These are phyloP conservation scores for Hyles euphorbiae DNA, from an alignment of 1,140 invertebrate species.

Conservation along the genomic window DNA sequence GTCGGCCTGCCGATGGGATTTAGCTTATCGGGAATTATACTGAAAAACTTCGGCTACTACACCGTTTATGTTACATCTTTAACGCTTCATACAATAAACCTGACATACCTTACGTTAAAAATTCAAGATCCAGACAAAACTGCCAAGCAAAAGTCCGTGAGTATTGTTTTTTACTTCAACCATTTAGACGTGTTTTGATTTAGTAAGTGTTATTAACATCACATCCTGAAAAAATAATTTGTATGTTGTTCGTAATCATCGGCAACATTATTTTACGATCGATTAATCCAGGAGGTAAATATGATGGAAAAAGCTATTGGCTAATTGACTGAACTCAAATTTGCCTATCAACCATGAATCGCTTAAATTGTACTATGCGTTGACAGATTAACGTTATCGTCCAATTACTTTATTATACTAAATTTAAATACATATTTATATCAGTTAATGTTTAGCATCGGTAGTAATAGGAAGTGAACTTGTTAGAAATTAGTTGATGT, in stretches of 20 bases:
- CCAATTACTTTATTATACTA: background rate
- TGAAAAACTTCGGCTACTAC: background rate
- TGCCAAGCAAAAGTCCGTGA: background rate
- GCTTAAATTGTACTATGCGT: no score
- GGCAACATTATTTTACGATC: no score
- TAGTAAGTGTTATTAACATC: no score
- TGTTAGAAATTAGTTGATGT: background rate
- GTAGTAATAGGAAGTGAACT: constrained; percentile 8
- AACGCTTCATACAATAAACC: background rate
- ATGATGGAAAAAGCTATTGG: no score
- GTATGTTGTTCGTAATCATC: no score
- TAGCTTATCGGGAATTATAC: background rate
- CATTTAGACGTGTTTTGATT: no score
- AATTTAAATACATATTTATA: background rate
- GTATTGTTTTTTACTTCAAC: background rate
- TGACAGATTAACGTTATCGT: background rate
- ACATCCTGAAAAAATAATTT: no score
- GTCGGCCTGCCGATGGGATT: background rate
- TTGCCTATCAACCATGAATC: no score
- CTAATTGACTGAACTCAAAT: no score
- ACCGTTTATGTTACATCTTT: background rate
- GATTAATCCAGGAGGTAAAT: no score
- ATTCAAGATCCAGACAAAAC: background rate
- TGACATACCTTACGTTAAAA: background rate
- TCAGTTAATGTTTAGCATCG: background rate